Base-by-base conservation (phyloP, 1,140 invertebrate species). In the Drosophila albomicans region DNA sequence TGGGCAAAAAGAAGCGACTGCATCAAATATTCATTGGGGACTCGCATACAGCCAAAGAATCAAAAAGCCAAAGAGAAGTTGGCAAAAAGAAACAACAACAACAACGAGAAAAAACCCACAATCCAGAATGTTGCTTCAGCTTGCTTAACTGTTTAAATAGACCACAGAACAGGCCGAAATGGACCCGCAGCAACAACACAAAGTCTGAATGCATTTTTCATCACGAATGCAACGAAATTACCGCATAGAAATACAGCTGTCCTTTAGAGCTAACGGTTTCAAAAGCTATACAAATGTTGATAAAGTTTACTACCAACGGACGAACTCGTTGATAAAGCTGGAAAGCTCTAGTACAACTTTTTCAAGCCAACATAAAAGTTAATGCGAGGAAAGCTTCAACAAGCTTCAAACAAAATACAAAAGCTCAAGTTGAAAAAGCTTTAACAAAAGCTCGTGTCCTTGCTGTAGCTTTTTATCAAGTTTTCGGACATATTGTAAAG, bases 11-110 rank as follows among this genome's bases (percentile, higher is more conserved):
- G 32, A 32, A 11, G 32, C 15, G 38, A 54, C 3, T 11, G 11
- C 38, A 61, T 73, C 16, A 73, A 73, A 67, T 68, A 73, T 74
- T 48, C 65, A 68, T 38, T 11, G 30, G 48, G 30, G n/a, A 25
- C 20, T 51, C 46, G 15, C 49, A 70, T 25, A 25, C 25, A 52
- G 28, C 8, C 5, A 38, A 25, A 20, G 11, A 63, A 35, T 10
- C 57, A 48, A 13, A 46, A 59, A 59, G 51, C 13, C 51, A 54
- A 57, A 57, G 30, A n/a, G 15, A 49, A 43, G 15, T 57, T 20
- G 13, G 15, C 11, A 56, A 41, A 10, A 38, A 20, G 20, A 20
- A 20, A 20, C 20, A 20, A 0, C 32, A 38, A 56, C 32, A 56
- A 20, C 20, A 15, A 6, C 6, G 5, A 4, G 48, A 61, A 4